phyloP scores from a whole-genome alignment of 1,140 invertebrate species.

The Drosophila simulans region DNA sequence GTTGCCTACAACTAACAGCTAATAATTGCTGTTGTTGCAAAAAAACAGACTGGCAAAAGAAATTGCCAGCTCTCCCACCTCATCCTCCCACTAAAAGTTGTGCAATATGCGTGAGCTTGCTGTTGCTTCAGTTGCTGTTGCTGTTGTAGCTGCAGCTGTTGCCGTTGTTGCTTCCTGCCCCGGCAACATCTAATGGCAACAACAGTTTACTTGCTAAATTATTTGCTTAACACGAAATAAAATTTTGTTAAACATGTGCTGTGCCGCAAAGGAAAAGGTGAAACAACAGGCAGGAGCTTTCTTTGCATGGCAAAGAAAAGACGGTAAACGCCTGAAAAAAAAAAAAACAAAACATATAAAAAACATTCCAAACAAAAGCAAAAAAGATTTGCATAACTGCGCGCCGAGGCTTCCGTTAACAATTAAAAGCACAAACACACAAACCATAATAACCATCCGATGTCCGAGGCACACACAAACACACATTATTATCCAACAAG shows the following conservation, averaged over 20 bases:
- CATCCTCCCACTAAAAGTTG: constrained; percentile 57
- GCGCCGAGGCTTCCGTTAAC: constrained; percentile 60
- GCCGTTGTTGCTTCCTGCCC: constrained; percentile 47
- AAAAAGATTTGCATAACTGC: constrained; percentile 61
- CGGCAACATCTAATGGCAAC: constrained; percentile 40
- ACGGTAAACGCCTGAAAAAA: constrained; percentile 33
- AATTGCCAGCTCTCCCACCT: constrained; percentile 38
- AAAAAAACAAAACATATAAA: constrained; percentile 35
- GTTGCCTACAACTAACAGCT: constrained; percentile 47
- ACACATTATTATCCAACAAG: constrained; percentile 26
- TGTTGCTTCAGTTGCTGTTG: constrained; percentile 19
- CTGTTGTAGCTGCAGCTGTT: constrained; percentile 22
- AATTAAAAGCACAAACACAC: constrained; percentile 66
- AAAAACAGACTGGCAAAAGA: not conserved
- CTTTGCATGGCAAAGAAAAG: constrained; percentile 5
- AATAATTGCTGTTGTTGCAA: constrained; percentile 56
- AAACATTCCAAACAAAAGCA: constrained; percentile 30
- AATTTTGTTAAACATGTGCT: constrained; percentile 67
- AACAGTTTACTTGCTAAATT: constrained; percentile 71
- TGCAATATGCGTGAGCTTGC: constrained; percentile 54
- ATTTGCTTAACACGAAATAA: constrained; percentile 70
- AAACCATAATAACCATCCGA: constrained; percentile 34
- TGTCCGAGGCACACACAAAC: constrained; percentile 6
- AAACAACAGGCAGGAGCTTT: constrained; percentile 51
- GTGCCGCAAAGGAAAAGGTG: constrained; percentile 64